Evolutionary conservation across 1,140 invertebrate genomes (phyloP), one percentile per base, ranked within the genome.

Genomic region (fruit fly (Drosophila melanogaster)): DNA sequence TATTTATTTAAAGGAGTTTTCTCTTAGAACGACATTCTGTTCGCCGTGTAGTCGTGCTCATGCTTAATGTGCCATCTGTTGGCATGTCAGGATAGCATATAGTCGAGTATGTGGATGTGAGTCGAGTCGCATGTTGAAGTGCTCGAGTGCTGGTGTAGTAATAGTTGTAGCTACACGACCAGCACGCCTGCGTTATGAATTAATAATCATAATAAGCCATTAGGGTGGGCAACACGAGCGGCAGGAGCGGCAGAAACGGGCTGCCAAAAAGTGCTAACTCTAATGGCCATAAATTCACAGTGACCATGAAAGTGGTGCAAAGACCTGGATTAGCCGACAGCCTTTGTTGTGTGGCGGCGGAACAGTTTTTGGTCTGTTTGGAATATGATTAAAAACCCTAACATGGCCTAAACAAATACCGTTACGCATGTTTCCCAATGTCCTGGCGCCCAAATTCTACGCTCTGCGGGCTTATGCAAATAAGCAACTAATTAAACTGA

Each of bases 161-260:
- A 49, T 58, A 73, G 55, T 58, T 57, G 67, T 57, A 47, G 64
- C 49, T 47, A 70, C 66, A 70, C 66, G 64, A 56, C 64, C 40
- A 35, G 35, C 51, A 30, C 51, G 50, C 49, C 62, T 56, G 74
- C 47, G 58, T 77, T 81, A 69, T 87, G 79, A 81, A 86, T 86
- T 87, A 83, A 83, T 87, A 83, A 84, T 79, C 79, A 59, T 77
- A 89, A 89, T 89, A 79, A 83, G 79, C 84, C 71, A 89, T 79
- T 76, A 77, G 56, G 60, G 37, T 24, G 57, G 51, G 49, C 10
- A 22, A 40, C 33, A 41, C 37, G 30, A 70, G 66, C 24, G 44
- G 49, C 41, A 56, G 57, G 40, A 41, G 41, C 60, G 15, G 19
- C 5, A 22, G 17, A 61, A 81, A 69, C 62, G 57, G 55, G 41